Evolutionary conservation across 2,888 invertebrate genomes (phyloP), one percentile per base, ranked within the genome.

Genomic region (Thereva nobilitata): DNA sequence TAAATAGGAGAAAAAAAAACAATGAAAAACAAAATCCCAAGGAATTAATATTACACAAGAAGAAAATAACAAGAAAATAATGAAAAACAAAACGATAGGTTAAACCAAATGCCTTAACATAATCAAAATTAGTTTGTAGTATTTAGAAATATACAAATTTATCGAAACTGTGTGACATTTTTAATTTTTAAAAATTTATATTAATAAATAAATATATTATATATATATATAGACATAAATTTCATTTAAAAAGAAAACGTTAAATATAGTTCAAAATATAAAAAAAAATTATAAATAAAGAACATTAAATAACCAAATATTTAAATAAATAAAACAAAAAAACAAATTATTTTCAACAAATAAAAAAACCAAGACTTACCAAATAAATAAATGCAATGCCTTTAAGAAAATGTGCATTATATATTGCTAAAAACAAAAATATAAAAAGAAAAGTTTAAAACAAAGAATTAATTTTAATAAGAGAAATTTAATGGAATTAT

Each of bases 51-150:
- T 23, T 23, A 23, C 23, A 23, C 23, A 23, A 23, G 23, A 23
- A 2, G 23, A 23, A 23, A 2, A 23, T 23, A 2, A 2, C 23
- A 23, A n/a, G n/a, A n/a, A n/a, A n/a, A n/a, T n/a, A n/a, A n/a
- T n/a, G 35, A 45, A 61, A 50, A 34, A 38, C 61, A 49, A 61
- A 50, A 61, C 50, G 61, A 40, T 61, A 44, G 53, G 53, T 64
- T 6, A 45, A 61, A 64, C 42, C 42, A 53, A 64, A 64, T 53
- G 64, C 64, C 53, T 64, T 64, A 64, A 41, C 38, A 52, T 64
- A 64, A 64, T 64, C 64, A 64, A 64, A 64, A 64, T 64, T 64
- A 64, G 64, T 37, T 61, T 40, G 23, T 61, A 61, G 41, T 4
- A 5, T 9, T 2, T 59, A 23, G 23, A 23, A 23, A 23, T 47